These are phyloP conservation scores for Champsocephalus gunnari DNA, from an alignment of 2,797 vertebrate species.

Conservation along the genomic window DNA sequence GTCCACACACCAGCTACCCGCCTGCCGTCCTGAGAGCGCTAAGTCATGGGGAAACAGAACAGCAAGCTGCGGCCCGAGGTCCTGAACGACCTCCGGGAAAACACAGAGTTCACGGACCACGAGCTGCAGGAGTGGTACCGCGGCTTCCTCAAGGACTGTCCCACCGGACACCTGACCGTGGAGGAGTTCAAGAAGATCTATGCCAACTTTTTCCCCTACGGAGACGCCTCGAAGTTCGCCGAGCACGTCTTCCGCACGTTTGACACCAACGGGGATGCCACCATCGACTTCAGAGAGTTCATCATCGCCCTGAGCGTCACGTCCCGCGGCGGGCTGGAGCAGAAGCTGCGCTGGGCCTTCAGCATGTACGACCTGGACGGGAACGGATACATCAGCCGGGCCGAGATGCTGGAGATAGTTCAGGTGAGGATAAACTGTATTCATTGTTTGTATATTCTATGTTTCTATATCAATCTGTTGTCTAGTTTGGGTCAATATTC, in stretches of 20 bases:
- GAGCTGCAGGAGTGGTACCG: constrained; percentile 91
- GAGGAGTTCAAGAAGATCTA: constrained; percentile 91
- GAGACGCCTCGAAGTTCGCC: constrained; percentile 87
- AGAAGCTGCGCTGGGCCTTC: constrained; percentile 89
- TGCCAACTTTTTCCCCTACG: constrained; percentile 89
- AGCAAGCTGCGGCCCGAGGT: constrained; percentile 89
- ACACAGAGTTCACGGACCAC: constrained; percentile 88
- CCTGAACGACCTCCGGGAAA: constrained; percentile 87
- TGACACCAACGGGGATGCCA: constrained; percentile 86
- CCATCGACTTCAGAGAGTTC: constrained; percentile 90
- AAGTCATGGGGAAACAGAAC: constrained; percentile 88
- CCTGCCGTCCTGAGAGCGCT: constrained; percentile 3
- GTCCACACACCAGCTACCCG: constrained; percentile 26
- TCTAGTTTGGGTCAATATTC: not conserved
- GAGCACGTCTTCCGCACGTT: constrained; percentile 90
- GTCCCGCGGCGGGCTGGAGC: constrained; percentile 85
- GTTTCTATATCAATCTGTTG: not conserved
- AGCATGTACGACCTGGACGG: constrained; percentile 90
- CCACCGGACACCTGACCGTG: constrained; percentile 86
- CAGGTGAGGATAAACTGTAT: constrained; percentile 75
- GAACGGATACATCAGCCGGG: constrained; percentile 88
- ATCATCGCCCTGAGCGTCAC: constrained; percentile 89
- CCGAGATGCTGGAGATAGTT: constrained; percentile 89
- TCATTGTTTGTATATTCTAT: not conserved
- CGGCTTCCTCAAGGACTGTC: constrained; percentile 89